Evolutionary conservation across 2,888 invertebrate genomes (phyloP).

Genomic region (Monopis laevigella): DNA sequence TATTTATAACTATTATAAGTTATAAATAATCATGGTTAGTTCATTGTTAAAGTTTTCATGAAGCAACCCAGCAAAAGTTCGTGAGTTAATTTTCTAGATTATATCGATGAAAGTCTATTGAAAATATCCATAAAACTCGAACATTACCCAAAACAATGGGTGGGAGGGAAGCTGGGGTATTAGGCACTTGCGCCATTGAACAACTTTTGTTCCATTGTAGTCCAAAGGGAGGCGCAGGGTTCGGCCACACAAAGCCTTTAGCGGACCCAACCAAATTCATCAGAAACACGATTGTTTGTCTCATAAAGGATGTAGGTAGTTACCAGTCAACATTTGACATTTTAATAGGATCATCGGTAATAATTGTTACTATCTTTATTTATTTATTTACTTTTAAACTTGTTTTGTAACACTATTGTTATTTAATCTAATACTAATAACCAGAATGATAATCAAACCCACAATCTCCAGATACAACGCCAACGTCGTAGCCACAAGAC

Average conservation of each 20-base stretch:
- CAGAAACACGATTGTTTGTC: slow-evolving; percentile 66
- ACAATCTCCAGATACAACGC: no score
- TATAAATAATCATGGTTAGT: no score
- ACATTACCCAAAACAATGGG: slow-evolving; percentile 65
- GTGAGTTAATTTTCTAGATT: slow-evolving; percentile 58
- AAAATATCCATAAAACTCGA: slow-evolving; percentile 68
- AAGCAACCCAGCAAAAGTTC: slow-evolving; percentile 27
- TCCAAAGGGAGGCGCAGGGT: slow-evolving; percentile 51
- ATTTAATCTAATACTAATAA: no score
- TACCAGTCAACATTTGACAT: no score
- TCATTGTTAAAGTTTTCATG: no score
- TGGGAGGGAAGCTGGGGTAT: slow-evolving; percentile 52
- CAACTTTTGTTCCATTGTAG: slow-evolving; percentile 67
- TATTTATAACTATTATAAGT: no score
- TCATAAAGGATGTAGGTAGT: slow-evolving; percentile 66
- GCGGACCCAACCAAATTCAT: slow-evolving; percentile 68
- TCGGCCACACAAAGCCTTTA: slow-evolving; percentile 52
- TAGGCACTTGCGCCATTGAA: slow-evolving; percentile 65
- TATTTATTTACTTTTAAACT: no score
- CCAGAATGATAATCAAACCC: no score
- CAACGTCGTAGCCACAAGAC: no score
- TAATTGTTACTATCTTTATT: no score
- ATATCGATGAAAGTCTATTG: slow-evolving; percentile 59
- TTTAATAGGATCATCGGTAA: no score
- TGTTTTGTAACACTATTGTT: no score